Percentiles rank a stretch among this genome's conserved stretches.
Evolutionary conservation across 2,797 vertebrate species (phyloP).

Genomic region (Neosilurus hyrtlii): DNA sequence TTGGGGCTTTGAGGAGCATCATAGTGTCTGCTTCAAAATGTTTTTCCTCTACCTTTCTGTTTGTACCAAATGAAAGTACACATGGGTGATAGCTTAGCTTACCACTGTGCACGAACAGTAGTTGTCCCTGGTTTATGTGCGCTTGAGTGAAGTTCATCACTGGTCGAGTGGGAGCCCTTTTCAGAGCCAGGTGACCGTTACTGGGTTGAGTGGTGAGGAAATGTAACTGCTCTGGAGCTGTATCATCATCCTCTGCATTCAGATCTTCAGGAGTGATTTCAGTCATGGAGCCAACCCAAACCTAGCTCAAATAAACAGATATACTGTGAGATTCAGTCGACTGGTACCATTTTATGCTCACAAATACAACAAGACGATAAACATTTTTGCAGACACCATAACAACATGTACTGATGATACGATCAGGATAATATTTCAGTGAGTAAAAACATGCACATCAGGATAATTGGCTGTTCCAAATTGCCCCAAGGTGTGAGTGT

Average conservation of each 20-base stretch:
- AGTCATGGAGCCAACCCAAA: conserved; percentile 85
- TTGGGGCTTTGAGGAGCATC: not conserved
- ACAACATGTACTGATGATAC: not conserved
- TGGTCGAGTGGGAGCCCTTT: conserved; percentile 73
- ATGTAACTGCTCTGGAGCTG: conserved; percentile 71
- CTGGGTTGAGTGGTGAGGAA: conserved; percentile 82
- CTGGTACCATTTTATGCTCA: not conserved
- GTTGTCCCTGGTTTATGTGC: conserved; percentile 77
- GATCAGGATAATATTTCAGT: not conserved
- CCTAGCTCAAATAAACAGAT: conserved; percentile 65
- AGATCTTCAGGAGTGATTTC: conserved; percentile 80
- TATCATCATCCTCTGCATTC: conserved; percentile 78
- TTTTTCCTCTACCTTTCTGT: not conserved
- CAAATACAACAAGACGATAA: not conserved
- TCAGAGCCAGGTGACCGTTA: conserved; percentile 84
- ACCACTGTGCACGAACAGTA: conserved; percentile 87
- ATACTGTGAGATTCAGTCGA: not conserved
- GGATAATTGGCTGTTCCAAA: too few species aligned
- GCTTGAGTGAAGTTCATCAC: conserved; percentile 88
- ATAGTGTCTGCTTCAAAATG: not conserved
- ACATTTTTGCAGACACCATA: not conserved
- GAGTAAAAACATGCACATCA: not conserved
- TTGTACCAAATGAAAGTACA: not conserved
- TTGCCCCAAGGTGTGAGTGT: too few species aligned
- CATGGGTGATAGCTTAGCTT: conserved; percentile 41